Percentiles rank a stretch among this genome's conserved stretches.
Conservation (phyloP, 2,113 vertebrate genomes). For the Eulemur macaco region DNA sequence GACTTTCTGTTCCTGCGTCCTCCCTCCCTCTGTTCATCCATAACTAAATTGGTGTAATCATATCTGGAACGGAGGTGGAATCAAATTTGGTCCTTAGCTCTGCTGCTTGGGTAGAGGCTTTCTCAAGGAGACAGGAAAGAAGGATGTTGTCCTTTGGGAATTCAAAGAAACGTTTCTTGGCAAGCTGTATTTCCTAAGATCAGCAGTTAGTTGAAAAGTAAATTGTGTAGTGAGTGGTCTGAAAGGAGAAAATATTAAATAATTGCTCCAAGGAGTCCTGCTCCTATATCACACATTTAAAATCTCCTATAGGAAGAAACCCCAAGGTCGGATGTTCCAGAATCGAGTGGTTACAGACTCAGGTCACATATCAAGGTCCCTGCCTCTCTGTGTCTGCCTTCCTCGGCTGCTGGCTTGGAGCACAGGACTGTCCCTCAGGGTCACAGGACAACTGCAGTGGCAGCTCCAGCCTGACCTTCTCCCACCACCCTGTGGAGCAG, state of each 20-base stretch:
- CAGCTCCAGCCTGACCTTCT: accelerated
- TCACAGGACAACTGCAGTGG: neutral
- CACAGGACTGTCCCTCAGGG: neutral
- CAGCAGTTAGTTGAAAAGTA: neutral
- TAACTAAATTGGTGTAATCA: neutral
- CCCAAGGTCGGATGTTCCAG: neutral
- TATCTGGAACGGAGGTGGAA: neutral
- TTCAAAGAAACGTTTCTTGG: neutral
- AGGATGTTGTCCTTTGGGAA: neutral
- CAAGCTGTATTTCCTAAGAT: neutral
- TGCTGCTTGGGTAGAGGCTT: neutral
- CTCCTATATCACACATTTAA: accelerated
- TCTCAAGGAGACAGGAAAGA: neutral
- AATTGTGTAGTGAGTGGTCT: accelerated
- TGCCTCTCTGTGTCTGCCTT: accelerated
- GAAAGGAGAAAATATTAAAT: neutral
- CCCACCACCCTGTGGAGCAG: accelerated
- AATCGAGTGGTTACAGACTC: no score
- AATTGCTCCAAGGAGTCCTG: neutral
- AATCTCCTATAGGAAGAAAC: accelerated
- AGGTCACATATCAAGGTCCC: accelerated
- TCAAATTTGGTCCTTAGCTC: neutral
- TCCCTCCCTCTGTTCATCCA: accelerated
- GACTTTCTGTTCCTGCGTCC: accelerated
- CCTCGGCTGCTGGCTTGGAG: accelerated